phyloP scores from a whole-genome alignment of 2,888 invertebrate species.

The Nomada ferruginata region DNA sequence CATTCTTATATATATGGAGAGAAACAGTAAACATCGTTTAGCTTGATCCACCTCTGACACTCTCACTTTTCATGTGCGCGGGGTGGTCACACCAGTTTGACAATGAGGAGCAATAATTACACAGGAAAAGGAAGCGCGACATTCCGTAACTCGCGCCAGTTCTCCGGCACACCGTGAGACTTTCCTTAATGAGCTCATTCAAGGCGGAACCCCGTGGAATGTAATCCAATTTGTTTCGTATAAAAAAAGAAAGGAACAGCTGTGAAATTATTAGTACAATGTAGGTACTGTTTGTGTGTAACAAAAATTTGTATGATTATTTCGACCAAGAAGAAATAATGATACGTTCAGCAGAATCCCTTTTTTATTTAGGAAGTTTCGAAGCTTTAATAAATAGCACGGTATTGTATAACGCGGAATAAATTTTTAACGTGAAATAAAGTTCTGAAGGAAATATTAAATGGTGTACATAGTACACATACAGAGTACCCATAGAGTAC shows the following conservation, averaged over 20 bases:
- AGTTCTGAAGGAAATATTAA: no score
- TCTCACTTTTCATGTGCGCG: slow-evolving; percentile 48
- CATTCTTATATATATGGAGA: not conserved
- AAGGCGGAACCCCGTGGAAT: slow-evolving; percentile 3
- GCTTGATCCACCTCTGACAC: not conserved
- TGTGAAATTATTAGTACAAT: not conserved
- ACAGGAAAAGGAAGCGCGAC: slow-evolving; percentile 56
- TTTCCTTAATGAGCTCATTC: slow-evolving; percentile 27
- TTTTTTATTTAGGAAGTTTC: no score
- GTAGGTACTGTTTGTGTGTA: not conserved
- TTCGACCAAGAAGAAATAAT: no score
- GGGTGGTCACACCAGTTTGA: slow-evolving; percentile 46
- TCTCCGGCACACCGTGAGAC: slow-evolving; percentile 23
- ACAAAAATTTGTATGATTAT: no score
- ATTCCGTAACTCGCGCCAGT: slow-evolving; percentile 35
- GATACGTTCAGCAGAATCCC: no score
- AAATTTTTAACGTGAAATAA: no score
- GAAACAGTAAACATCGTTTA: not conserved
- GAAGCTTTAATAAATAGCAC: no score
- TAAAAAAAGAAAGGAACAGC: not conserved
- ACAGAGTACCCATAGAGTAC: not conserved
- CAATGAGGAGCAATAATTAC: slow-evolving; percentile 50
- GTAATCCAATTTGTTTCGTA: slow-evolving; percentile 2
- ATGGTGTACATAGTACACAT: no score
- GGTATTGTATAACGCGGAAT: no score